Base-by-base conservation (phyloP, 1,140 invertebrate genomes). In the Tetraneura akinire region DNA sequence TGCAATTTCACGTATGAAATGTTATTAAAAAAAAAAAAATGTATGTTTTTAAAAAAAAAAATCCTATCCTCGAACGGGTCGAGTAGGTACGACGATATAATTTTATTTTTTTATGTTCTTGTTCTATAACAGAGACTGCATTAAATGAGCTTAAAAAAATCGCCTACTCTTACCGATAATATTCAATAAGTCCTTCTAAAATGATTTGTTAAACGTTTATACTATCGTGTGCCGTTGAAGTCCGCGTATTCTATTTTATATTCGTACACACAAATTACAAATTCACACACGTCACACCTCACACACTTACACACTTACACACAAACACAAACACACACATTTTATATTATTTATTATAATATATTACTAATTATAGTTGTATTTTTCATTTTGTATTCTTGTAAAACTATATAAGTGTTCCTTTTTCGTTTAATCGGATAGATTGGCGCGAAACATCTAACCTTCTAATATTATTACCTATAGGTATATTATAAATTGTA, bases 341-440 rank as follows among this genome's bases (percentile, higher is more conserved):
- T 42, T 37, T 21, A 42, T 62, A 42, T 29, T 64, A 64, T 21
- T 45, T 45, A 21, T 66, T 45, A 68, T 68, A n/a, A 51, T 51
- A 51, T 37, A 64, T n/a, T 47, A 47, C 10, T 47, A 47, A 47
- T 47, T 64, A n/a, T 37, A n/a, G 18, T 64, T 18, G n/a, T 64
- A 47, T 68, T 68, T 68, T 68, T 68, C 21, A 47, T 68, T 47
- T 68, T 68, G 8, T 68, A 68, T 68, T 68, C 14, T 45, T 23
- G 21, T 68, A 68, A 68, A 16, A 68, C 16, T 4, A n/a, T n/a
- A n/a, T n/a, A 47, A 47, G 21, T 68, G 66, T 68, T 68, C 66
- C 66, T 68, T 47, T 23, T 26, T 68, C 47, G 21, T 6, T 2
- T 64, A 64, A 42, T 23, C 37, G 37, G 66, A 68, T 68, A 45